These are phyloP conservation scores for Spatula versicolor DNA, from an alignment of 2,797 vertebrate genomes.

Conservation along the genomic window DNA sequence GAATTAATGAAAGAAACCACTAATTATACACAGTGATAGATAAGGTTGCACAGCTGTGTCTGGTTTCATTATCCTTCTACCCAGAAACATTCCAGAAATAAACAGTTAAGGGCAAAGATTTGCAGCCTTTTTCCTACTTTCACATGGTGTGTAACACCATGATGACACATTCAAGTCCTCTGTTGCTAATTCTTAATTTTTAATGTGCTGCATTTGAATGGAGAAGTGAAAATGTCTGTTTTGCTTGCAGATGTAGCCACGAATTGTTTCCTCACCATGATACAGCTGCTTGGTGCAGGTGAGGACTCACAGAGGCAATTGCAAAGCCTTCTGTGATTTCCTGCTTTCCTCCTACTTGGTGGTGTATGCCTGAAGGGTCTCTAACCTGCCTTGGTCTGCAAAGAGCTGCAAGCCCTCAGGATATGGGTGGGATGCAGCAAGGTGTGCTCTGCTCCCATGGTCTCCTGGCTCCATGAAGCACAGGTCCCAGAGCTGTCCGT, in stretches of 20 bases:
- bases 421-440: accelerated
- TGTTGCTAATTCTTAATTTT: background rate
- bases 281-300: background rate
- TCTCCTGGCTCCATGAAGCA: background rate
- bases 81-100: slow-evolving; percentile 26
- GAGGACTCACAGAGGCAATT: background rate
- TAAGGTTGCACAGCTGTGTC: background rate
- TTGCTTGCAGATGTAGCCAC: background rate
- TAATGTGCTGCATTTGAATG: background rate
- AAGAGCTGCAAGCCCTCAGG: background rate
- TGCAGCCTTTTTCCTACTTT: background rate
- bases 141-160: background rate
- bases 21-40: background rate
- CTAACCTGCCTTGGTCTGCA: background rate
- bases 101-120: background rate
- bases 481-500: background rate
- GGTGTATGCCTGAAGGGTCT: accelerated
- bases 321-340: background rate
- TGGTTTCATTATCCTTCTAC: background rate
- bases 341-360: background rate
- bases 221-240: background rate
- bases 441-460: background rate
- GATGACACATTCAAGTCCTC: background rate
- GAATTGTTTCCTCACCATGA: background rate
- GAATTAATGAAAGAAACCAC: slow-evolving; percentile 12